Evolutionary conservation across 2,797 vertebrate genomes (phyloP).

Genomic region (Acomys russatus): DNA sequence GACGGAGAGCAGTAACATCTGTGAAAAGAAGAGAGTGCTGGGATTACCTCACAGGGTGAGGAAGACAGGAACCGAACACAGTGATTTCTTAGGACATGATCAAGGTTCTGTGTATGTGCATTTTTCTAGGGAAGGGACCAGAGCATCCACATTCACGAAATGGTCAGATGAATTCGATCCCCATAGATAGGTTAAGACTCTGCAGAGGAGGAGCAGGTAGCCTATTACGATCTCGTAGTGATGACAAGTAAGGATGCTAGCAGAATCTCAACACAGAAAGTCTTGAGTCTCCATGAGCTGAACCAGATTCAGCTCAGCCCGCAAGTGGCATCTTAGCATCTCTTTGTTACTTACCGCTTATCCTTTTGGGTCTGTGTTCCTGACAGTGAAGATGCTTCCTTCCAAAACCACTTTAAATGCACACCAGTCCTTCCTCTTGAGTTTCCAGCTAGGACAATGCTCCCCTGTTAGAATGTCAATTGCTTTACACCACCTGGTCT

Average conservation of each 20-base stretch:
- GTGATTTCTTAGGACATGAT: not conserved
- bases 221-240: not conserved
- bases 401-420: not conserved
- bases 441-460: not conserved
- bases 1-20: not conserved
- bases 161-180: not conserved
- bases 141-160: not conserved
- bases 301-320: not conserved
- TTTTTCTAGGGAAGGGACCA: not conserved
- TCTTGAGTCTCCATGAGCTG: not conserved
- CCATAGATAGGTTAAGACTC: not conserved
- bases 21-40: not conserved
- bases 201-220: not conserved
- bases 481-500: constrained; percentile 49
- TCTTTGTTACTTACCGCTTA: not conserved
- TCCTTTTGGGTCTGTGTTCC: constrained; percentile 41
- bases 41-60: not conserved
- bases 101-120: not conserved
- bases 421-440: not conserved
- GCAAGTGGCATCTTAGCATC: not conserved
- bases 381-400: not conserved
- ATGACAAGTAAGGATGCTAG: not conserved
- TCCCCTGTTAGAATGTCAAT: constrained; percentile 41
- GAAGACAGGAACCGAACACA: not conserved
- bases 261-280: not conserved